Evolutionary conservation across 2,888 invertebrate species (phyloP), one percentile per base, ranked within the genome.

Genomic region (Euspilapteryx auroguttella): DNA sequence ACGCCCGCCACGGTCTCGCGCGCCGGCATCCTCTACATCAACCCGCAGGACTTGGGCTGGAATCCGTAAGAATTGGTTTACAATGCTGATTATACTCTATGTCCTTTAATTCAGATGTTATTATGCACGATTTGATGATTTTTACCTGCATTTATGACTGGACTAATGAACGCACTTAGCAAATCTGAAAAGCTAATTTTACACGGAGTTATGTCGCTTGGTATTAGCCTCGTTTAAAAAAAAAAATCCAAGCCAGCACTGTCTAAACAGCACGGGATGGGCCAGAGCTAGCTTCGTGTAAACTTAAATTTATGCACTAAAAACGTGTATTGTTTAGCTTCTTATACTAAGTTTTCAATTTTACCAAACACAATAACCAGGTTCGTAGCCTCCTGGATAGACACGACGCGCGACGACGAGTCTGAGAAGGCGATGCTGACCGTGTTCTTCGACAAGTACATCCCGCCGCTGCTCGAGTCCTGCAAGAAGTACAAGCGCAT

Each of bases 1-100:
- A 96, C 96, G 0, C 96, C 96, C 2, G 96, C 96, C 1, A 96
- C 96, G 0, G 95, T 96, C 1, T 95, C 95, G 0, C 77, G 95
- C 29, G 95, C 95, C 35, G 96, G 95, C 32, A 96, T 96, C 45
- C 78, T 96, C 9, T 96, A 93, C 52, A 90, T 96, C 36, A 96
- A 96, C 68, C 89, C 93, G 1, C 87, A 89, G 38, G 96, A 96
- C 68, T 80, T 96, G 29, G 95, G 95, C 3, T 96, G 95, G 95
- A 91, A 86, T 63, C 94, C 96, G 69, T 91, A 64, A 83, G 86
- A n/a, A n/a, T n/a, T n/a, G n/a, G n/a, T n/a, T n/a, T n/a, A n/a
- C n/a, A n/a, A n/a, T n/a, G n/a, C n/a, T n/a, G n/a, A n/a, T n/a
- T n/a, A n/a, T n/a, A n/a, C n/a, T n/a, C n/a, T n/a, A n/a, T n/a